A percentile compares a stretch with the other conserved stretches of the same genome.
These are phyloP conservation scores for Saccostrea glomerata DNA, from an alignment of 1,140 invertebrate genomes.

Conservation along the genomic window DNA sequence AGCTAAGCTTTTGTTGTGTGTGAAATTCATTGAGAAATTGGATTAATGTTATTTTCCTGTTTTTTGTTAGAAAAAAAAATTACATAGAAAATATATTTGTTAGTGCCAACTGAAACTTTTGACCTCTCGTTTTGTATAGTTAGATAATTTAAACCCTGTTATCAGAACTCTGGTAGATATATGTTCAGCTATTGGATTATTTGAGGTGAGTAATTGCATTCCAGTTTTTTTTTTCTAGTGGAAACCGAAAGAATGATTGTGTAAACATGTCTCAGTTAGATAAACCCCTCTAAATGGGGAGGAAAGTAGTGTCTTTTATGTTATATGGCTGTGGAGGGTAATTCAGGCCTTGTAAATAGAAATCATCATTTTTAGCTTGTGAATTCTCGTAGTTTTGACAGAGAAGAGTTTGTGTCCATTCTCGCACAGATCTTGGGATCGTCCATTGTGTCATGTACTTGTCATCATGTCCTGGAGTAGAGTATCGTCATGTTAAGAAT, in stretches of 20 bases:
- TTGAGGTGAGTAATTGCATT: constrained; percentile 34
- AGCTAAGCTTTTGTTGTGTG: not conserved
- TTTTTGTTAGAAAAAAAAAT: not conserved
- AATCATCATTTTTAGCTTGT: constrained; percentile 20
- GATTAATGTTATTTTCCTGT: not conserved
- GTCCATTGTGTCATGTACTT: not conserved
- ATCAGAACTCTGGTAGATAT: not conserved
- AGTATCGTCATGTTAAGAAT: not conserved
- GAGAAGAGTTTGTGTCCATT: not conserved
- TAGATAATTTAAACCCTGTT: constrained; percentile 27
- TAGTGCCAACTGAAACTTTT: constrained; percentile 7
- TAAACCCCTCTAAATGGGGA: not conserved
- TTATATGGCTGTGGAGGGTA: constrained; percentile 22
- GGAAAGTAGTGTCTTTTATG: not conserved
- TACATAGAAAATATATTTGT: not conserved
- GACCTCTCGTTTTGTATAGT: constrained; percentile 33
- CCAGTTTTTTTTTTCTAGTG: constrained; percentile 9
- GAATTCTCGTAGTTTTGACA: not conserved
- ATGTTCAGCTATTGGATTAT: constrained; percentile 8
- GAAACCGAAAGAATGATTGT: constrained; percentile 24
- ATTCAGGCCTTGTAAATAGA: constrained; percentile 26
- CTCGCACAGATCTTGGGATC: not conserved
- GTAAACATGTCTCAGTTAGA: constrained; percentile 26
- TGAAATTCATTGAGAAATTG: not conserved
- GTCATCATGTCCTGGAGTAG: not conserved